Base-by-base conservation (phyloP, 2,113 vertebrate species). In the Egretta garzetta region DNA sequence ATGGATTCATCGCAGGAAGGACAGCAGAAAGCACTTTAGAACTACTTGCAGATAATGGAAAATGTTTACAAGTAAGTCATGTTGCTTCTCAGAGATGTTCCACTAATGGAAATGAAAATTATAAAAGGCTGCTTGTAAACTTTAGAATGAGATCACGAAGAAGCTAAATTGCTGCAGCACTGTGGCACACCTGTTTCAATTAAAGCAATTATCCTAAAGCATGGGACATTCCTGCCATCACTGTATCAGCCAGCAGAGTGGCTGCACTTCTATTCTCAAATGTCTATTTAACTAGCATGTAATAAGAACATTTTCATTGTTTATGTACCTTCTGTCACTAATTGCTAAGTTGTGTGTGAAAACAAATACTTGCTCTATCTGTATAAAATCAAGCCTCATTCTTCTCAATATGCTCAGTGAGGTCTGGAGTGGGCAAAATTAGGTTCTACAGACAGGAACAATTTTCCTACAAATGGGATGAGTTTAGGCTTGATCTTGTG, bases 21-120 rank as follows among this genome's bases (percentile, higher is more conserved):
- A 82, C 53, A 93, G 23, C 41, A 79, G 70, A 95, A 93, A 95
- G 84, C 91, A 95, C 93, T 97, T 97, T 82, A 97, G 49, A 93
- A 72, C 30, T 60, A 82, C 73, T 95, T 95, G 68, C 41, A 93
- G 84, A 93, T 95, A 97, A 97, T 91, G 77, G 91, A 86, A 95
- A 91, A 80, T 39, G 8, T 94, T 96, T 97, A 90, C 73, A 95
- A 95, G 49, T 18, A 37, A 95, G 88, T 89, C 45, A 76, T 91
- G 49, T 66, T 76, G 81, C 62, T 88, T 96, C 81, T 95, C 50
- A 82, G 70, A 96, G 86, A 89, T 2, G 3, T 86, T 95, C 22
- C 77, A 76, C 77, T 91, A 97, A 96, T 94, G 89, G 74, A 94
- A 95, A 90, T 80, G 28, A 94, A 97, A 95, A 96, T 76, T 72